phyloP scores from a whole-genome alignment of 2,888 invertebrate species.

The Eudasyphora cyanicolor region DNA sequence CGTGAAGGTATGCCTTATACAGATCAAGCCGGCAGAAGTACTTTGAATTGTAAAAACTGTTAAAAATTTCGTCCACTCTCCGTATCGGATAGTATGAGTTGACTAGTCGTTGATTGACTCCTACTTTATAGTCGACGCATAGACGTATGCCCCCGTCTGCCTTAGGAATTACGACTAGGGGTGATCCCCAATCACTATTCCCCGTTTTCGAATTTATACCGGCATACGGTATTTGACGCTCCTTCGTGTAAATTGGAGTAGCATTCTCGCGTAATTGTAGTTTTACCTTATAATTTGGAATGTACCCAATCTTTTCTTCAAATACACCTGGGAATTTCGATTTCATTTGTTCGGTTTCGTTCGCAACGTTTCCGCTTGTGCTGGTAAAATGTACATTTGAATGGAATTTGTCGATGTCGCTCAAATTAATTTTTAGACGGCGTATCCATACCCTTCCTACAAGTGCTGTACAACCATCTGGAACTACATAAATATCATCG shows the following conservation, averaged over 20 bases:
- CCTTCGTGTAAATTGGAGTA: slow-evolving; percentile 40
- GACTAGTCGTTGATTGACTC: slow-evolving; percentile 38
- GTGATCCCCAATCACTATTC: slow-evolving; percentile 35
- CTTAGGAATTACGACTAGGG: slow-evolving; percentile 50
- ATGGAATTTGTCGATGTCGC: slow-evolving; percentile 7
- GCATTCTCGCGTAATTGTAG: slow-evolving; percentile 25
- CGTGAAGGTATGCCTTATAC: slow-evolving; percentile 40
- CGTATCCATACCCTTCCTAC: slow-evolving; percentile 36
- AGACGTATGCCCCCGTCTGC: slow-evolving; percentile 34
- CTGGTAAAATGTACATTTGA: not conserved
- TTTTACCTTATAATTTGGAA: slow-evolving; percentile 20
- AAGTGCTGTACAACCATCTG: slow-evolving; percentile 46
- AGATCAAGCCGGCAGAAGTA: too few species aligned
- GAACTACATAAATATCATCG: slow-evolving; percentile 46
- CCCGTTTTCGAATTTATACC: slow-evolving; percentile 35
- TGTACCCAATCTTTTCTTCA: slow-evolving; percentile 31
- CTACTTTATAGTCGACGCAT: slow-evolving; percentile 55
- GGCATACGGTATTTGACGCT: slow-evolving; percentile 34
- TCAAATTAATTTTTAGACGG: slow-evolving; percentile 24
- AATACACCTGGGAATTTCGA: slow-evolving; percentile 5
- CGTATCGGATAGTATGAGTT: slow-evolving; percentile 10
- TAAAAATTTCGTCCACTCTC: slow-evolving; percentile 54
- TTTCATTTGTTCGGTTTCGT: not conserved
- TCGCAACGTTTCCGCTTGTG: too few species aligned
- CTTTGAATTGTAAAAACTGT: slow-evolving; percentile 34